phyloP scores from a whole-genome alignment of 2,888 invertebrate genomes.

The Lucinisca nassula region DNA sequence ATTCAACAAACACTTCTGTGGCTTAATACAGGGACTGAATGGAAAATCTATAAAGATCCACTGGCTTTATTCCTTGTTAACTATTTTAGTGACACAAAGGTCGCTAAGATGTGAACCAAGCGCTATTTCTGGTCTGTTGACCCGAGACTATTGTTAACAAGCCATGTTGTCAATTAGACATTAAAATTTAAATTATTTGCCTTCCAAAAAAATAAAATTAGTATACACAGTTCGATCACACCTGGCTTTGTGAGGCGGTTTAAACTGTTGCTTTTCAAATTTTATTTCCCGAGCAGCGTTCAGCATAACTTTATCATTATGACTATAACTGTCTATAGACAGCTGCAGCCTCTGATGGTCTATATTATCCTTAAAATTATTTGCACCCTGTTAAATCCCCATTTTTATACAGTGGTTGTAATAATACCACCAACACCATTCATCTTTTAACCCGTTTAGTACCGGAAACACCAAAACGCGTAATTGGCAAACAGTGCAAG shows the following conservation, averaged over 20 bases:
- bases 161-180: background rate
- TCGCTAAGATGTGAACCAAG: background rate
- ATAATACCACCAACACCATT: too few relatives aligned
- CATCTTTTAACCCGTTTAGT: too few relatives aligned
- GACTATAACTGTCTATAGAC: too few relatives aligned
- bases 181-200: background rate
- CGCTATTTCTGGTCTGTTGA: background rate
- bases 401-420: too few relatives aligned
- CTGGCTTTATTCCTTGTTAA: background rate
- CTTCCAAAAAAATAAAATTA: background rate
- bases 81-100: background rate
- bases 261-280: constrained; percentile 3
- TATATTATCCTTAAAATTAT: too few relatives aligned
- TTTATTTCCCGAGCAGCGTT: background rate
- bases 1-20: background rate
- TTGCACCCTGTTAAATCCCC: too few relatives aligned
- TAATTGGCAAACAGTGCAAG: too few relatives aligned
- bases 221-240: background rate
- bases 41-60: background rate
- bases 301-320: too few relatives aligned
- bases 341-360: too few relatives aligned
- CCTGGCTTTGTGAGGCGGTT: background rate
- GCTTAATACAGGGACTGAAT: background rate
- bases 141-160: background rate
- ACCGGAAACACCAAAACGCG: too few relatives aligned